Evolutionary conservation across 2,113 vertebrate species (phyloP).

Genomic region (Myiagra hebetior): DNA sequence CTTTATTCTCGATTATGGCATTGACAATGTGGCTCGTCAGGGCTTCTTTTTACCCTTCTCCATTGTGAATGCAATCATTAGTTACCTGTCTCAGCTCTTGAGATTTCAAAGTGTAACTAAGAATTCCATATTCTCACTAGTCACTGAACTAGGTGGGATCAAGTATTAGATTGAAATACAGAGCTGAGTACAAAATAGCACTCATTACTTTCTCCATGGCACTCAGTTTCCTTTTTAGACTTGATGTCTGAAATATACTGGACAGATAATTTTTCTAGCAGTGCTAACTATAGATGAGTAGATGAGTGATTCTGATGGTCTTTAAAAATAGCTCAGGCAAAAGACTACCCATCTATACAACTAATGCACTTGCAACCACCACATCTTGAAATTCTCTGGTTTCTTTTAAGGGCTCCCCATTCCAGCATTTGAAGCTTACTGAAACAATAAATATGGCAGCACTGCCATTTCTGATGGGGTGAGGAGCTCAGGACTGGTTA

Average conservation of each 20-base stretch:
- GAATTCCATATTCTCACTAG: not conserved
- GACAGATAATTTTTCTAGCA: not conserved
- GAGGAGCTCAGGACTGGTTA: not conserved
- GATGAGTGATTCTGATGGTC: slow-evolving; percentile 16
- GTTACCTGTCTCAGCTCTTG: not conserved
- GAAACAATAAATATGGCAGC: not conserved
- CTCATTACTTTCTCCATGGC: not conserved
- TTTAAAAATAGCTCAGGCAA: slow-evolving; percentile 39
- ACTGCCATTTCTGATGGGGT: not conserved
- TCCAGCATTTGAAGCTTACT: not conserved
- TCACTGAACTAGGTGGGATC: not conserved
- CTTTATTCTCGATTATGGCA: not conserved
- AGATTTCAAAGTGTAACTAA: not conserved
- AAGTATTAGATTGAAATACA: not conserved
- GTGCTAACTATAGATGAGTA: slow-evolving; percentile 29
- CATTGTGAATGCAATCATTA: not conserved
- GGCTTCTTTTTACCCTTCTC: not conserved
- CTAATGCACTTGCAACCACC: not conserved
- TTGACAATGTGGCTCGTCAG: not conserved
- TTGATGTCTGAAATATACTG: slow-evolving; percentile 1
- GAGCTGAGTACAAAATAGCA: not conserved
- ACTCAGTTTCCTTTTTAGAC: not conserved
- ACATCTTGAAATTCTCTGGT: not conserved
- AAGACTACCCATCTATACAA: not conserved
- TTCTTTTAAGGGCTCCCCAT: not conserved